Base-by-base conservation (phyloP, 2,888 invertebrate species). In the Ornithoptera alexandrae region DNA sequence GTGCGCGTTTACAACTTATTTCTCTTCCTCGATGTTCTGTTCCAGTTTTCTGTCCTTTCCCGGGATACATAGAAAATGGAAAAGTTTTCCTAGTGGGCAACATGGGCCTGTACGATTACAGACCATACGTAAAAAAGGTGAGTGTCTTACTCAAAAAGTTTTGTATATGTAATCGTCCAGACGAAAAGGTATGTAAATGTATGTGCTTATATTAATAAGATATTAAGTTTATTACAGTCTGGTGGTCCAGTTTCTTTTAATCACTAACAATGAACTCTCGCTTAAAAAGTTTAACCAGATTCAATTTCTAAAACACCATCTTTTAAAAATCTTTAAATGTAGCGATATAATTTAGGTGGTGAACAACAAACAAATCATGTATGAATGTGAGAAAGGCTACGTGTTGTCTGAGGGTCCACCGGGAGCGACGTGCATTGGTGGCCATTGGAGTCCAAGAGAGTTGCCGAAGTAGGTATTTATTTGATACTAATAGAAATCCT, bases 321-420 rank as follows among this genome's bases (percentile, higher is more conserved):
- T 39, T 39, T 10, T 39, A 10, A 8, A 10, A 1, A 39, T 39
- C 1, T 39, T 39, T 10, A 8, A 39, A 39, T 46, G 1, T 15
- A 15, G 4, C 46, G 3, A 46, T 46, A 15, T 15, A 15, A 46
- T 83, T 8, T 76, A 91, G 94, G 94, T 96, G 36, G 95, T 96
- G 1, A 98, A 98, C 84, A 98, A 98, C 83, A 97, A 98, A 77
- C 98, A 98, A 87, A 98, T 98, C 69, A 97, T 97, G 96, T 99
- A 98, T 85, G 98, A 98, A 79, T 99, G 98, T 82, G 96, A 98
- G 77, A 96, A 97, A 79, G 98, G 98, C 0, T 98, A 96, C 81
- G 96, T 97, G 0, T 85, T 98, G 39, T 95, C 95, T 36, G 96
- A 96, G 75, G 98, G 98, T 1, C 96, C 97, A 0, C 97, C 97